These are phyloP conservation scores for Hippocampus barbouri DNA, from an alignment of 2,113 vertebrate species.

Conservation along the genomic window DNA sequence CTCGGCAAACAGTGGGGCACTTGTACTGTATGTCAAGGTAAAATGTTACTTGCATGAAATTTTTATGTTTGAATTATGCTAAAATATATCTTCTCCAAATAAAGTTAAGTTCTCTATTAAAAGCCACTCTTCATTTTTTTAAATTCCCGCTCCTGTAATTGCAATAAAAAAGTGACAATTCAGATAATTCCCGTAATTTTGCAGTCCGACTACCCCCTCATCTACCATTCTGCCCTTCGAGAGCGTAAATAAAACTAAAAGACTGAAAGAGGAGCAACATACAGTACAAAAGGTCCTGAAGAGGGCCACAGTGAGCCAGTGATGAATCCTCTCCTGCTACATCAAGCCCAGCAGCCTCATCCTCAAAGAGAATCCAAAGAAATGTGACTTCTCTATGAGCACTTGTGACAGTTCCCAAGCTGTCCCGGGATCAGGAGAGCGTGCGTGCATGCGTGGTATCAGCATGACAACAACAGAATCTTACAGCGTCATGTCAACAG, in stretches of 20 bases:
- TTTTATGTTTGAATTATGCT: neutral
- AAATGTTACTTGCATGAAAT: neutral
- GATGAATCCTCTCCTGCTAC: conserved; percentile 38
- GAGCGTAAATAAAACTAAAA: neutral
- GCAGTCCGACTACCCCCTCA: neutral
- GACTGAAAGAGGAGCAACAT: conserved; percentile 27
- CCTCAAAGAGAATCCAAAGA: conserved; percentile 16
- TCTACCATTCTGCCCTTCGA: neutral
- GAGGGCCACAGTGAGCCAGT: conserved; percentile 63
- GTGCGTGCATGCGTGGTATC: conserved; percentile 16
- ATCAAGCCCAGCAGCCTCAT: conserved; percentile 29
- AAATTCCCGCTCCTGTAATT: too few relatives aligned
- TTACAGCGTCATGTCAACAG: conserved; percentile 56
- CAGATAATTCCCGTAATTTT: neutral
- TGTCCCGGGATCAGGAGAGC: conserved; percentile 12
- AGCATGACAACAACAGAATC: conserved; percentile 52
- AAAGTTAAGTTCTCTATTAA: neutral
- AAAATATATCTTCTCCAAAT: neutral
- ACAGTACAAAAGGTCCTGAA: conserved; percentile 50
- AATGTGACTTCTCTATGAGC: conserved; percentile 5
- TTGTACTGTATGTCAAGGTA: too few relatives aligned
- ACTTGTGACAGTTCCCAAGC: conserved; percentile 1
- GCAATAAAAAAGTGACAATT: neutral
- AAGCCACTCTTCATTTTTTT: neutral
- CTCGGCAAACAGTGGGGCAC: too few relatives aligned